Base-by-base conservation (phyloP, 2,113 vertebrate genomes). In the Hemiprocne comata region DNA sequence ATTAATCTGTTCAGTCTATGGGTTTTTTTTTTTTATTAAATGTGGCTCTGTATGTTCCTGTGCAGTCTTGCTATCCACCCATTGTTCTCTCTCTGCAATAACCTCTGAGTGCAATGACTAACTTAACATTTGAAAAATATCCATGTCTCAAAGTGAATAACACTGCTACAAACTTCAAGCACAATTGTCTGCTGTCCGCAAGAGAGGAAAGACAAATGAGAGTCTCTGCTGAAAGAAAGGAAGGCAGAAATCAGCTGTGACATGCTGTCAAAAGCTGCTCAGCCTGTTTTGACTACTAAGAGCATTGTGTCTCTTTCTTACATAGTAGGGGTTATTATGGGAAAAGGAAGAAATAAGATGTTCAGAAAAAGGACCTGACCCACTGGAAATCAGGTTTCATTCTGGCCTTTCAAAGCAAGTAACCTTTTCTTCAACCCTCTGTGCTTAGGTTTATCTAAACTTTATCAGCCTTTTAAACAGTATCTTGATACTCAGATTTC, bases 391-490 rank as follows among this genome's bases (percentile, higher is more conserved):
- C 8, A 62, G 60, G 12, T 70, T 75, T 75, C 6, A 44, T 64
- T 54, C 19, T 42, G 38, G 20, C 7, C 4, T 78, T 66, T 61
- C 51, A 53, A 9, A 67, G 2, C 6, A 87, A 50, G 11, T 46
- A 3, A 0, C 3, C 19, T 46, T 61, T 10, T 29, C 2, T 34
- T 72, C 25, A 46, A 5, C 5, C 1, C 12, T 71, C 31, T 28
- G 9, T 48, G 6, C 4, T 91, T 64, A 82, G 9, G 6, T 8
- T 75, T 87, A 17, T 82, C n/a, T 64, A 78, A 81, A 34, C 20
- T 64, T 12, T 34, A 54, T 60, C 46, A 91, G 9, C 24, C 34
- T 79, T 26, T 11, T 71, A 60, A 84, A 66, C 3, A n/a, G 6
- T 42, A 46, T 62, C 25, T 6, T 89, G 31, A 71, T 48, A 29